These are phyloP conservation scores for Sciaenops ocellatus DNA, from an alignment of 2,797 vertebrate species.

Conservation along the genomic window DNA sequence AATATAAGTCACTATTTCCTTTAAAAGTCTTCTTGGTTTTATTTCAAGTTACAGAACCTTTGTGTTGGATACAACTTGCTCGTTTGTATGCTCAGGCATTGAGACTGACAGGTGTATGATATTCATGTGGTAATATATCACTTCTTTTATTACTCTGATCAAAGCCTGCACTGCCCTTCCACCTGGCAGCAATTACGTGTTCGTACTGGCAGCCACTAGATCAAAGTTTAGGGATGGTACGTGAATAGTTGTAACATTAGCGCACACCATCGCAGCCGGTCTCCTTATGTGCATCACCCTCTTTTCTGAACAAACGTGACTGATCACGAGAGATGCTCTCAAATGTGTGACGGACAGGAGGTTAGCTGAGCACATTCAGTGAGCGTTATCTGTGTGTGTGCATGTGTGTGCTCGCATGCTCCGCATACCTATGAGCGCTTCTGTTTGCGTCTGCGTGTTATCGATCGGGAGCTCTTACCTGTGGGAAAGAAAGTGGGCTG, in stretches of 20 bases:
- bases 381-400: background rate
- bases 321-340: background rate
- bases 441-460: constrained; percentile 13
- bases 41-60: background rate
- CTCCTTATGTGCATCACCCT: background rate
- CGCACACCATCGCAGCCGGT: background rate
- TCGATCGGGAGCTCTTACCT: constrained; percentile 80
- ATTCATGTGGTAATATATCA: constrained; percentile 33
- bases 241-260: constrained; percentile 24
- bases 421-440: constrained; percentile 20
- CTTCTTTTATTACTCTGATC: constrained; percentile 39
- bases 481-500: constrained; percentile 94
- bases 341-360: background rate
- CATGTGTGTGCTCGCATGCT: constrained; percentile 7
- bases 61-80: constrained; percentile 28
- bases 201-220: constrained; percentile 32
- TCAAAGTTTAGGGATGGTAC: constrained; percentile 36
- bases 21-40: background rate
- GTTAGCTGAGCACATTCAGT: constrained; percentile 26
- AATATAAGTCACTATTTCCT: background rate
- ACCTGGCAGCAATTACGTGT: constrained; percentile 47
- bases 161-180: constrained; percentile 43
- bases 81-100: background rate
- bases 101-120: constrained; percentile 37
- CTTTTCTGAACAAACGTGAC: constrained; percentile 3